Evolutionary conservation across 1,140 invertebrate species (phyloP).

Genomic region (Microplitis mediator): DNA sequence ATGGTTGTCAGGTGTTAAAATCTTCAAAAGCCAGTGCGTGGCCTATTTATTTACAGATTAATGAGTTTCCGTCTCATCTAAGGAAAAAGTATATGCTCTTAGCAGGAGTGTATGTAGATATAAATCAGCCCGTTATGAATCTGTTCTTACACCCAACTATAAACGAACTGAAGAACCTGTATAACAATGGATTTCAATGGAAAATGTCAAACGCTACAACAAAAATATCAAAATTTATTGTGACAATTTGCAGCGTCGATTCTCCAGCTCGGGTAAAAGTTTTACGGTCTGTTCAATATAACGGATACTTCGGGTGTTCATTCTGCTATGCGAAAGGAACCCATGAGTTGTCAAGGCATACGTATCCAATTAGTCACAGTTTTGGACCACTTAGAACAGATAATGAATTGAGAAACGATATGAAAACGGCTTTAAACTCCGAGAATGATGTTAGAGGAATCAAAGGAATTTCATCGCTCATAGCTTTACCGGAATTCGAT

Average conservation of each 20-base stretch:
- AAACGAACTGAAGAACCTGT: not conserved
- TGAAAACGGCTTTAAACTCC: not conserved
- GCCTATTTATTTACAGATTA: conserved; percentile 23
- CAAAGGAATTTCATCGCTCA: conserved; percentile 2
- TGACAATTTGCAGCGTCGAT: not conserved
- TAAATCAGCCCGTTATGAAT: conserved; percentile 20
- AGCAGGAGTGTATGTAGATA: conserved; percentile 18
- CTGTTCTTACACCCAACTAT: conserved; percentile 3
- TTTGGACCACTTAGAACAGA: not conserved
- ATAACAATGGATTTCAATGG: conserved; percentile 1
- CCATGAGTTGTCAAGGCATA: not conserved
- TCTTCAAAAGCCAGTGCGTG: conserved; percentile 20
- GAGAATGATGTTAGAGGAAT: not conserved
- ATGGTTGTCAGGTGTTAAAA: conserved; percentile 21
- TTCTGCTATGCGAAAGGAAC: conserved; percentile 3
- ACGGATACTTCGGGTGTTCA: conserved; percentile 6
- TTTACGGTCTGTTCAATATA: not conserved
- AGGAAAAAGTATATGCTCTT: conserved; percentile 21
- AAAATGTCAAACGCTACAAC: not conserved
- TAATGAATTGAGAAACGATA: not conserved
- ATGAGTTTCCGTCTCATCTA: conserved; percentile 20
- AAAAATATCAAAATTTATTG: not conserved
- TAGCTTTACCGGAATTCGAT: not conserved
- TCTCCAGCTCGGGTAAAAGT: conserved; percentile 8
- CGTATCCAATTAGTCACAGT: not conserved